Evolutionary conservation across 23 tunicate species (phyloP), one percentile per base, ranked within the genome.

Genomic region (Diplosoma virens): DNA sequence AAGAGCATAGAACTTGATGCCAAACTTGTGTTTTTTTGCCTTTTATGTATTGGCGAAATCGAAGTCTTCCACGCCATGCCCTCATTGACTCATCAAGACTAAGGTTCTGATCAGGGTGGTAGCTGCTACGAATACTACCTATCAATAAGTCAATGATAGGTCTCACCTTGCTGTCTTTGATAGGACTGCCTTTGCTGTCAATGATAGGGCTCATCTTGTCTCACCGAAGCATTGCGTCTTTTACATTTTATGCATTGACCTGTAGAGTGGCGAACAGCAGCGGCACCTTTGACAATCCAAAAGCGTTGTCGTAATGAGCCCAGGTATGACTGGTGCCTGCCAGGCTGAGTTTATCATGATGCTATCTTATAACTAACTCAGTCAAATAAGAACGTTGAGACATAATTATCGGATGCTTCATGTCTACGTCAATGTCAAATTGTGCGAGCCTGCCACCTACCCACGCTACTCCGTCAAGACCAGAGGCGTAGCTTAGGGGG

Each of bases 221-320:
- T 55, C 63, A 55, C 21, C 4, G 63, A 4, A 11, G 63, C 63
- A 55, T 55, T 55, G 20, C 63, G 24, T 20, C 4, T 55, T 6
- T 55, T 55, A 20, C 63, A 55, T 55, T 55, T 55, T 4, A 55
- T 55, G 20, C 63, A 55, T 55, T 55, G 63, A 11, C 63, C 63
- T 20, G 20, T 55, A 20, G 63, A 55, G 24, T 20, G 24, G 24
- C 20, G 21, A 4, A 55, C 63, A 11, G 63, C 63, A 4, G 21
- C 21, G 4, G 25, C 24, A 4, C 24, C 63, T 16, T 55, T 55
- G 21, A 55, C 63, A 20, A 55, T 55, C 63, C 17, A 20, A 14
- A 55, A 11, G 25, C 5, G 6, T 11, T 4, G 21, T 6, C 24
- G 4, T 14, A 14, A 20, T 22, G 20, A 55, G 24, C 20, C 63